Evolutionary conservation across 2,888 invertebrate species (phyloP).

Genomic region (Athrips mouffetella): DNA sequence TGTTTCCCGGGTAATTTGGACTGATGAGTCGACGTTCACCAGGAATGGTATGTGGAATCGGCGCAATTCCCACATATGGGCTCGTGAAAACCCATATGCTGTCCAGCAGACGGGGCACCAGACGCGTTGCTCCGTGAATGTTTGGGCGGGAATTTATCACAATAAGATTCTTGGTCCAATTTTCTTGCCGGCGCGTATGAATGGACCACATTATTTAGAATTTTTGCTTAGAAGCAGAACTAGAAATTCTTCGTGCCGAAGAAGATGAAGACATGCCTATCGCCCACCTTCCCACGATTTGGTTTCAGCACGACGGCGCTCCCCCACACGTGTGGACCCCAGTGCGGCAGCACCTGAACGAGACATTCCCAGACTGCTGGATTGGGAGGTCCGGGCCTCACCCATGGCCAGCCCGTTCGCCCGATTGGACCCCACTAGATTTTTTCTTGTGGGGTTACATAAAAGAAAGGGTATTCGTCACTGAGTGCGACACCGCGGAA

Average conservation of each 20-base stretch:
- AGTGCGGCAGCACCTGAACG: not conserved
- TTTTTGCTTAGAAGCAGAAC: constrained; percentile 1
- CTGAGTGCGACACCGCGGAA: not conserved
- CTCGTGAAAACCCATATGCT: constrained; percentile 11
- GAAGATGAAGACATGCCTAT: constrained; percentile 1
- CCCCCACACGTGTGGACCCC: constrained; percentile 7
- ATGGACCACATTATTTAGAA: constrained; percentile 8
- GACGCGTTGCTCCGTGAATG: constrained; percentile 17
- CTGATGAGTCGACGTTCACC: constrained; percentile 21
- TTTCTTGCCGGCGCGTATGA: constrained; percentile 13
- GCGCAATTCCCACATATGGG: constrained; percentile 14
- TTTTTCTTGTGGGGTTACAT: constrained; percentile 10
- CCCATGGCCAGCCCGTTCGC: constrained; percentile 11
- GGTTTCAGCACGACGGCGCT: constrained; percentile 22
- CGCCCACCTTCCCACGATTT: constrained; percentile 9
- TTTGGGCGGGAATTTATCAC: constrained; percentile 18
- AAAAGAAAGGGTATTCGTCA: not conserved
- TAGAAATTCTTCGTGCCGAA: not conserved
- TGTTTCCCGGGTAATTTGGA: constrained; percentile 16
- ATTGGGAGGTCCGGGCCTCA: constrained; percentile 13
- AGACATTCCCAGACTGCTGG: constrained; percentile 6
- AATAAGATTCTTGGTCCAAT: constrained; percentile 15
- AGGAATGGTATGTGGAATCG: constrained; percentile 20
- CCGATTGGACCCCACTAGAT: not conserved
- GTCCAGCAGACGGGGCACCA: constrained; percentile 13